Base-by-base conservation (phyloP, 2,797 vertebrate genomes). In the Mormyrus proboscirostris region DNA sequence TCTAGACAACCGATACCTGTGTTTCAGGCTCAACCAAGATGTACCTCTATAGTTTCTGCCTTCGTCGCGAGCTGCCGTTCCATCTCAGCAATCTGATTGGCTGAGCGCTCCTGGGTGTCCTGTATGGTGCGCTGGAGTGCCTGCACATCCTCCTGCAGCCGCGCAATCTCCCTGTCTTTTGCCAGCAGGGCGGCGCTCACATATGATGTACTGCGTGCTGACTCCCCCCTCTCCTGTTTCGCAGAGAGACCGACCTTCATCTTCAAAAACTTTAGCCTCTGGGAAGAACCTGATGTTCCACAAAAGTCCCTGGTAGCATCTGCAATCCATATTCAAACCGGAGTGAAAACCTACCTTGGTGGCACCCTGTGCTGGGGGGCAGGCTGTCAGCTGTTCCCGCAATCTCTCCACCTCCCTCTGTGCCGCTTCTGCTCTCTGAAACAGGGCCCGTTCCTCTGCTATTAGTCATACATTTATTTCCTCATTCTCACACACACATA, bases 401-500 rank as follows among this genome's bases (percentile, higher is more conserved):
- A 97, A 91, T 91, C 94, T 96, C 84, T 96, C 96, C 92, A 96
- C 96, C 76, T 97, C 96, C 87, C 95, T 93, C 93, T 96, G 96
- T 10, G 96, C 96, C 0, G 92, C 94, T 93, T 96, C 96, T 0
- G 96, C 95, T 7, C 25, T 87, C 85, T 87, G 29, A 55, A 87
- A 87, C 6, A 12, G 25, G 19, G 50, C 29, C 29, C 51, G 19
- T 87, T 3, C 53, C 12, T 87, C 19, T 3, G 10, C 14, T 8
- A 57, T 59, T 87, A 87, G 38, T 38, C 19, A 19, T 14, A 87
- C 47, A 49, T 84, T 49, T 14, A 44, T 22, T 84, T 44, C 41
- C 9, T 84, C 47, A 14, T 49, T 22, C 44, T 49, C 82, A 51
- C 44, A 84, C 82, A 50, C 47, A 22, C 12, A 79, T 16, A 8